Evolutionary conservation across 1,140 invertebrate species (phyloP), one percentile per base, ranked within the genome.

Genomic region (Drosophila busckii): DNA sequence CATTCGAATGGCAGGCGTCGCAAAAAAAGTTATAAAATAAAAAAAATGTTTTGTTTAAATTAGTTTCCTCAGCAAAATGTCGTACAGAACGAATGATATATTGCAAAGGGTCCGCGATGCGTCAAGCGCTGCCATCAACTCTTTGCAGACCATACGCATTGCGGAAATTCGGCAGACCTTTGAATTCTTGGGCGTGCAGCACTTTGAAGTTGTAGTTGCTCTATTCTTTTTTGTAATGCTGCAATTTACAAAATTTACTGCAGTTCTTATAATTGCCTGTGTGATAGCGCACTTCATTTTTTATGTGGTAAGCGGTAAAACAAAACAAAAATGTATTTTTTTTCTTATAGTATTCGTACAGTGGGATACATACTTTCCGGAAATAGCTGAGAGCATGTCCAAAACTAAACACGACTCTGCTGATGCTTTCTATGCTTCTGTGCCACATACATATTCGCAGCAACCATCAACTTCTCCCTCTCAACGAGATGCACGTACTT

Each of bases 241-340:
- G n/a, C 69, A 82, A 23, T 75, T 82, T 4, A 70, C 75, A 7
- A 80, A 70, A 34, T 82, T 75, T 5, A 65, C 65, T 1, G 48
- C 13, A 1, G 45, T 83, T 0, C 29, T 80, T 6, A 3, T 75
- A 5, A 4, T 80, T 5, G 69, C 75, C n/a, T 34, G 52, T 5
- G 9, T 32, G 0, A 49, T 80, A 13, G 69, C 64, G 2, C 73
- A 65, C 6, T 29, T 22, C 4, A 73, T 65, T 10, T 80, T 80
- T 20, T 73, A 82, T 19, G 32, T 80, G 73, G 73, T 80, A 73
- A 64, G 56, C 3, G 0, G 5, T 12, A 9, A 1, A 3, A 8
- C 15, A 6, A 0, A 12, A 7, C 1, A 16, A 13, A 9, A 17
- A 13, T 6, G n/a, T 45, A 4, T 26, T 9, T 10, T 2, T 2